phyloP scores from a whole-genome alignment of 2,797 vertebrate species.

The Momotus momota region DNA sequence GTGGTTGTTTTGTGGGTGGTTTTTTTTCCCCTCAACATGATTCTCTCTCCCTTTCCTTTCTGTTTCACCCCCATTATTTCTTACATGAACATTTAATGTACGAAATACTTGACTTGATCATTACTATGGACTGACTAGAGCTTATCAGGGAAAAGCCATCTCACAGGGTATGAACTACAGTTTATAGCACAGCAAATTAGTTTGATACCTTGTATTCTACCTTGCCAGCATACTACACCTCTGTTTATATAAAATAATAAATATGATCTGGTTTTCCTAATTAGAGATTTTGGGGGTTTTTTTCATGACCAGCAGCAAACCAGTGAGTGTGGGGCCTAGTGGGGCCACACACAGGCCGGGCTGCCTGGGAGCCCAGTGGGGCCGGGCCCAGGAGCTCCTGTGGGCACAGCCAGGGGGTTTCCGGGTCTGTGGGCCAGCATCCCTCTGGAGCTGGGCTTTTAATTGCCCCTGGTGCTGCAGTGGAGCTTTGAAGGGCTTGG shows the following conservation, averaged over 20 bases:
- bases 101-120: background rate
- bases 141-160: background rate
- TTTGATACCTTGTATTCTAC: background rate
- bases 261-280: background rate
- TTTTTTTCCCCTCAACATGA: background rate
- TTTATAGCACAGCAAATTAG: background rate
- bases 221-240: background rate
- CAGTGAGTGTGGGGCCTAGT: too few relatives aligned
- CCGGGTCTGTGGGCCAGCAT: too few relatives aligned
- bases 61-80: background rate
- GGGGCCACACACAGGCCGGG: too few relatives aligned
- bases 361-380: too few relatives aligned
- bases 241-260: background rate
- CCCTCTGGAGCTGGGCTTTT: too few relatives aligned
- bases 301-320: too few relatives aligned
- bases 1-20: rapidly evolving
- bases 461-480: too few relatives aligned
- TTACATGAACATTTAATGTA: background rate
- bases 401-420: too few relatives aligned
- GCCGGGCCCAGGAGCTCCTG: too few relatives aligned
- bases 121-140: background rate
- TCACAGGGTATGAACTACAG: background rate
- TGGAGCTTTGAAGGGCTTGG: too few relatives aligned
- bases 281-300: too few relatives aligned
- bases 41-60: background rate